A percentile compares a stretch with the other conserved stretches of the same genome.
These are phyloP conservation scores for Pantherophis guttatus DNA, from an alignment of 2,113 vertebrate genomes.

Conservation along the genomic window DNA sequence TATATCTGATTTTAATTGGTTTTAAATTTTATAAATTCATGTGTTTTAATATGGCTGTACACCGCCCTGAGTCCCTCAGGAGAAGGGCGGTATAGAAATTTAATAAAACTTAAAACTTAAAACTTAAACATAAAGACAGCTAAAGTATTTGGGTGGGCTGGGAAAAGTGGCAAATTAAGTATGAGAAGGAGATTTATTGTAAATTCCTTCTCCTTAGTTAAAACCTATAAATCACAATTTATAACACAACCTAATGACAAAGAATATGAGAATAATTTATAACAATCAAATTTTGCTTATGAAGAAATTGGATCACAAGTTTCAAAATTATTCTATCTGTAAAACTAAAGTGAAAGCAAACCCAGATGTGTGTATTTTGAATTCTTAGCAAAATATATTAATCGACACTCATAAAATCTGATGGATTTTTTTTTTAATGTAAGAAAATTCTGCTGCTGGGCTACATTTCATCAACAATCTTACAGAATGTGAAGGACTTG, in stretches of 20 bases:
- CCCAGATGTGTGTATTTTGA: background rate
- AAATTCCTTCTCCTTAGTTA: background rate
- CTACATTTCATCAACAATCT: constrained; percentile 53
- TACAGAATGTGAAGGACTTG: constrained; percentile 48
- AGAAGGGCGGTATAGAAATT: too few relatives aligned
- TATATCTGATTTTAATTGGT: too few relatives aligned
- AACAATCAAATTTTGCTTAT: background rate
- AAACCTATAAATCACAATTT: background rate
- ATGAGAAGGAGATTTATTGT: background rate
- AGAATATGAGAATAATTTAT: background rate
- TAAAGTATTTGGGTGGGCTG: background rate
- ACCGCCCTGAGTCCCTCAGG: too few relatives aligned
- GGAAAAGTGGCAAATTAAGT: background rate
- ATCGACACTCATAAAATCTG: background rate
- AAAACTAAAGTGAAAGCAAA: background rate
- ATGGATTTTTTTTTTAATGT: constrained; percentile 22
- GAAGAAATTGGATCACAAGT: background rate
- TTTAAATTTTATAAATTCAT: too few relatives aligned
- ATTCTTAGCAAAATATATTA: background rate
- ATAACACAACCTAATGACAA: background rate
- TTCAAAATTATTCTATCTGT: background rate
- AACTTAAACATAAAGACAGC: background rate
- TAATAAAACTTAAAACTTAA: too few relatives aligned
- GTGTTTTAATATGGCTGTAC: too few relatives aligned
- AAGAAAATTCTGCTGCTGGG: constrained; percentile 38